Conservation (phyloP, 2,888 invertebrate species). For the Phasia obesa region DNA sequence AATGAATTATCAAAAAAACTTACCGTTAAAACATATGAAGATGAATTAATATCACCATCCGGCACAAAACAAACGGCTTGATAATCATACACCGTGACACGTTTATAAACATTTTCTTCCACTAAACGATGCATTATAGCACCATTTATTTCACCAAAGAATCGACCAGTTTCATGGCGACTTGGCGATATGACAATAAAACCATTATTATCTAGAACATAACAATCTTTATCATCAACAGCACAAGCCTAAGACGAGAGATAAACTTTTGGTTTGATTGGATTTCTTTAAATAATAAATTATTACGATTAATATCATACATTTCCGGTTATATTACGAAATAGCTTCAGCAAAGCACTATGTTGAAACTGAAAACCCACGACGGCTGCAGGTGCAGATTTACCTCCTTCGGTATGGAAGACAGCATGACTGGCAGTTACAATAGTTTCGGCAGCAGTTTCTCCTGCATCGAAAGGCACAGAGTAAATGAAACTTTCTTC, state of each 20-base stretch:
- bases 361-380: slow-evolving; percentile 92
- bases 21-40: slow-evolving; percentile 86
- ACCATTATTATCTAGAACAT: slow-evolving; percentile 94
- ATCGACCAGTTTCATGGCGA: slow-evolving; percentile 89
- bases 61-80: slow-evolving; percentile 93
- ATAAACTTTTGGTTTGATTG: background rate
- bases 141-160: slow-evolving; percentile 92
- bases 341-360: slow-evolving; percentile 88
- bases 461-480: slow-evolving; percentile 86
- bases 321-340: slow-evolving; percentile 90
- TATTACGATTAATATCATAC: slow-evolving; percentile 82
- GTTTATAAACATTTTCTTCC: slow-evolving; percentile 88
- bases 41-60: slow-evolving; percentile 86
- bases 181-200: slow-evolving; percentile 92
- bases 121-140: slow-evolving; percentile 90
- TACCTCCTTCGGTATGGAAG: slow-evolving; percentile 85
- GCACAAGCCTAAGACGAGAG: slow-evolving; percentile 83
- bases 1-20: slow-evolving; percentile 72
- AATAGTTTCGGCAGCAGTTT: slow-evolving; percentile 84
- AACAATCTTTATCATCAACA: slow-evolving; percentile 88
- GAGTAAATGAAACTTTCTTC: slow-evolving; percentile 92
- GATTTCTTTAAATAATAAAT: background rate
- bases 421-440: slow-evolving; percentile 95
- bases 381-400: slow-evolving; percentile 87
- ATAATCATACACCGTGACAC: slow-evolving; percentile 91